A percentile compares a stretch with the other conserved stretches of the same genome.
Conservation (phyloP, 2,113 vertebrate species). For the Hylia prasina region DNA sequence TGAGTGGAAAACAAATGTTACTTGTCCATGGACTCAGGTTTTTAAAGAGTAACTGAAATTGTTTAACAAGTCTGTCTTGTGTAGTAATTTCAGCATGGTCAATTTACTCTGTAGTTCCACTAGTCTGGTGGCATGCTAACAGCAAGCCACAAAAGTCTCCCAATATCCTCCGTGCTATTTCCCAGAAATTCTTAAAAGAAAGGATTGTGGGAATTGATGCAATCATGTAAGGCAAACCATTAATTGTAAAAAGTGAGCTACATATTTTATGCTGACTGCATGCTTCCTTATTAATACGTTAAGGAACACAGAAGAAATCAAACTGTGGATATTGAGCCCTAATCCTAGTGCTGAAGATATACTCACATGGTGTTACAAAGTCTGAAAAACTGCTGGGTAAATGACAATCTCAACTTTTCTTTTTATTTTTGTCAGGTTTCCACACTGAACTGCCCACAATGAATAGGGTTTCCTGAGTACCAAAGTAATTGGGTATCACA, state of each 20-base stretch:
- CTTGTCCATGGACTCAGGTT: background rate
- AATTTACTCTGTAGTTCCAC: background rate
- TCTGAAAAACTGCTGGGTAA: background rate
- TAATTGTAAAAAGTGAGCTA: background rate
- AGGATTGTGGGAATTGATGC: background rate
- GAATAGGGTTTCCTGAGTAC: constrained; percentile 18
- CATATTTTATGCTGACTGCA: fast-evolving
- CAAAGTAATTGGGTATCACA: constrained; percentile 30
- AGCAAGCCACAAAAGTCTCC: background rate
- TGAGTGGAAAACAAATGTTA: background rate
- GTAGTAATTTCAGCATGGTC: background rate
- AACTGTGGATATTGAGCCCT: background rate
- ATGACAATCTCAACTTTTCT: background rate
- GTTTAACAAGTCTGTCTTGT: background rate
- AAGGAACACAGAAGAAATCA: background rate
- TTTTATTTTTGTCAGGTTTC: constrained; percentile 37
- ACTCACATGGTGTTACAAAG: background rate
- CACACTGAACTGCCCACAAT: constrained; percentile 3
- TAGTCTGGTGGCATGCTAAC: background rate
- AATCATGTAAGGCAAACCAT: background rate
- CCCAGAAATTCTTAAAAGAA: background rate
- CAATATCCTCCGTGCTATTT: fast-evolving
- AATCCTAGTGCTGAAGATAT: background rate
- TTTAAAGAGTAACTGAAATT: background rate
- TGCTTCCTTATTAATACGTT: background rate